A percentile compares a stretch with the other conserved stretches of the same genome.
Conservation (phyloP, 1,140 invertebrate species). For the Leptinotarsa lineolata region DNA sequence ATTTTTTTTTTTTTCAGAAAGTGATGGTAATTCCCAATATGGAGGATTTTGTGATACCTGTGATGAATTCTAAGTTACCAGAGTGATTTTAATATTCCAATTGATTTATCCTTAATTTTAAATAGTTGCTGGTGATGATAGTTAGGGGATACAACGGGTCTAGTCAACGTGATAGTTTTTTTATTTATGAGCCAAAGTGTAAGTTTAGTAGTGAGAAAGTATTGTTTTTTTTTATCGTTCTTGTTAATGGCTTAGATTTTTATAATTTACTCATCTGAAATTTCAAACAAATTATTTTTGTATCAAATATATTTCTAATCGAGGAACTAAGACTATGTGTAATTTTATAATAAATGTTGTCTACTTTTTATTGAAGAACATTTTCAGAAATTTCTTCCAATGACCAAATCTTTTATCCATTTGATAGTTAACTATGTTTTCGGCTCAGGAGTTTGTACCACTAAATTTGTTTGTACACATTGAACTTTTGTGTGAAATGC, state of each 20-base stretch:
- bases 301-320: not conserved
- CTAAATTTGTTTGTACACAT: too few relatives aligned
- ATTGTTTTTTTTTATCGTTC: not conserved
- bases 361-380: not conserved
- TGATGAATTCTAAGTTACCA: constrained; percentile 63
- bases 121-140: too few relatives aligned
- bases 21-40: constrained; percentile 89
- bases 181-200: not conserved
- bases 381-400: not conserved
- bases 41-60: constrained; percentile 83
- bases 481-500: too few relatives aligned
- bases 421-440: too few relatives aligned
- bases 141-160: not conserved
- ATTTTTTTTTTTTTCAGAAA: constrained; percentile 66
- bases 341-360: not conserved
- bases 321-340: not conserved
- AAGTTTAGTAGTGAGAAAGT: not conserved
- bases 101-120: not conserved
- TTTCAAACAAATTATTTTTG: constrained; percentile 4
- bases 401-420: not conserved
- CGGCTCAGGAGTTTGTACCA: too few relatives aligned
- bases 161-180: not conserved
- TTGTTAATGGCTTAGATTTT: not conserved
- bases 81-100: constrained; percentile 43
- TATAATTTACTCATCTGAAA: not conserved